A percentile compares a stretch with the other conserved stretches of the same genome.
These are phyloP conservation scores for Rhagonycha lutea DNA, from an alignment of 2,888 invertebrate species.

Conservation along the genomic window DNA sequence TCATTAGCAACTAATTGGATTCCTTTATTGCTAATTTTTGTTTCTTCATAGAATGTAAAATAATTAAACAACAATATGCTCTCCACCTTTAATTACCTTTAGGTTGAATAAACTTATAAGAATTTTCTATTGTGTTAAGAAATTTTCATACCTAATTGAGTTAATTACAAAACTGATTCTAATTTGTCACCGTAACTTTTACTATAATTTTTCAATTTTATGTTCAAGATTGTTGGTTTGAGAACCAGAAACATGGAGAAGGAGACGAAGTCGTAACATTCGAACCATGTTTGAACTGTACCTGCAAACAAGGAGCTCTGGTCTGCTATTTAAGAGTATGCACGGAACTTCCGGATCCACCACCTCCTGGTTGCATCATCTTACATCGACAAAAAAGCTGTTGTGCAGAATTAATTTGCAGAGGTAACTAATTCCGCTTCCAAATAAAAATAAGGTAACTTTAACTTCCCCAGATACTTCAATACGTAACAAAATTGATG, in stretches of 20 bases:
- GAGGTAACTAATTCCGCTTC: conserved; percentile 57
- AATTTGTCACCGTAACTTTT: neutral
- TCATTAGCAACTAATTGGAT: neutral
- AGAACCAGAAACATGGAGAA: conserved; percentile 69
- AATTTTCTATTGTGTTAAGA: neutral
- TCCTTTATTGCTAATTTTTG: neutral
- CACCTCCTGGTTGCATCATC: conserved; percentile 73
- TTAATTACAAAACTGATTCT: neutral
- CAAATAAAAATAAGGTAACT: neutral
- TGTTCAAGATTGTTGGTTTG: conserved; percentile 71
- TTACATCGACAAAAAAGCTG: conserved; percentile 71
- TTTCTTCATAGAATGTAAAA: neutral
- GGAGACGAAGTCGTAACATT: conserved; percentile 68
- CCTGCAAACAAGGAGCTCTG: conserved; percentile 72
- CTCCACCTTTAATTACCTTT: neutral
- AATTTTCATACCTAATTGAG: neutral
- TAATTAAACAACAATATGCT: neutral
- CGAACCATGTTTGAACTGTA: conserved; percentile 79
- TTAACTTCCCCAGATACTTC: conserved; percentile 15
- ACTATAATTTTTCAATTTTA: neutral
- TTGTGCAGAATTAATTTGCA: conserved; percentile 79
- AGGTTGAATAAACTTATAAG: neutral
- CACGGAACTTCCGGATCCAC: conserved; percentile 73
- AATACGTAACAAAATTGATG: conserved; percentile 44
- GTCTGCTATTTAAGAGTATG: conserved; percentile 80